Evolutionary conservation across 92 coral and sea anemone species (phyloP).

Genomic region (Ricordea florida): DNA sequence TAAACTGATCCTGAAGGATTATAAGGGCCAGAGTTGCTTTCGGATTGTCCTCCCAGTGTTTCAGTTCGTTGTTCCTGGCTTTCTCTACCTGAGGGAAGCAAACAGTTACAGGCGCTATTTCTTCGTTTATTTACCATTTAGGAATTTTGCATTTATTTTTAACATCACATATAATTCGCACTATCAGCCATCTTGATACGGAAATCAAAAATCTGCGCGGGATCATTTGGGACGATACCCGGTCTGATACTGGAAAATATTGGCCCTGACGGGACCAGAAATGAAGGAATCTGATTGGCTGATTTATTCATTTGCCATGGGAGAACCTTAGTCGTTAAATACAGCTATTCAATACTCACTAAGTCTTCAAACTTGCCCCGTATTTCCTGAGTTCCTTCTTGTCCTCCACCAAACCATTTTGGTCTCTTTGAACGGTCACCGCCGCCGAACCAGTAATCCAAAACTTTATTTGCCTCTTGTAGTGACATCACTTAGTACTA

Average conservation of each 20-base stretch:
- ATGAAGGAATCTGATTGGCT: neutral
- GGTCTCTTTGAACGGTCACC: slow-evolving; percentile 81
- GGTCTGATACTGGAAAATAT: no score
- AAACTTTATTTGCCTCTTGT: slow-evolving; percentile 46
- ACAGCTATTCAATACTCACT: slow-evolving; percentile 32
- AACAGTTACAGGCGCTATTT: no score
- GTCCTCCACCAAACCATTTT: slow-evolving; percentile 90
- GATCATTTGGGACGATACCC: no score
- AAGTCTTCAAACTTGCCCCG: slow-evolving; percentile 69
- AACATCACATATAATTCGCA: no score
- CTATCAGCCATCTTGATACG: no score
- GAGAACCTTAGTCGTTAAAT: no score
- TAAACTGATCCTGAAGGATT: slow-evolving; percentile 85
- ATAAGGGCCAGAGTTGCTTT: slow-evolving; percentile 80
- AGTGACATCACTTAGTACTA: no score
- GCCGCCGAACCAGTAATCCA: slow-evolving; percentile 91
- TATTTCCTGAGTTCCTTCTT: slow-evolving; percentile 66
- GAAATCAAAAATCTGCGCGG: no score
- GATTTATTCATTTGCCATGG: no score
- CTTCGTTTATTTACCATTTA: no score
- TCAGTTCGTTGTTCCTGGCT: slow-evolving; percentile 76
- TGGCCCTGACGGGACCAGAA: neutral
- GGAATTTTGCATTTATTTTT: no score
- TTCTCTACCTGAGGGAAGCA: slow-evolving; percentile 61
- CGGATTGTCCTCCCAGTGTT: slow-evolving; percentile 87